These are phyloP conservation scores for Mactra quadrangularis DNA, from an alignment of 1,140 invertebrate genomes.

Conservation along the genomic window DNA sequence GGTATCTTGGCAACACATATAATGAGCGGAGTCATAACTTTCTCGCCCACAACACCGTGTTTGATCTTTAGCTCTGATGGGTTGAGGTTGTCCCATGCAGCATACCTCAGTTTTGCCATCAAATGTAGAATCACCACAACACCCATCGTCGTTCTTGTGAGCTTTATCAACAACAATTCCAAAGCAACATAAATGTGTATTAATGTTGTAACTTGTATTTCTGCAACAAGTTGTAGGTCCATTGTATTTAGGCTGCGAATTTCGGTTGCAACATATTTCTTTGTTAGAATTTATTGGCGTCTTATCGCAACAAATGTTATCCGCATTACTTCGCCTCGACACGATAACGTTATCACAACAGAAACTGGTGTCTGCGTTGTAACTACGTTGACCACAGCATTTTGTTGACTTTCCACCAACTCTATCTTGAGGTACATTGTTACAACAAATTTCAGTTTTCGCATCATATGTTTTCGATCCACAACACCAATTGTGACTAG, in stretches of 20 bases:
- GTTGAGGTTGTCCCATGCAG: slow-evolving; percentile 34
- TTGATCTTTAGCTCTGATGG: not conserved
- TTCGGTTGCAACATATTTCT: slow-evolving; percentile 25
- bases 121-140: slow-evolving; percentile 39
- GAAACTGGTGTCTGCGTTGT: slow-evolving; percentile 1
- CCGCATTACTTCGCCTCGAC: not conserved
- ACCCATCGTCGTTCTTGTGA: slow-evolving; percentile 6
- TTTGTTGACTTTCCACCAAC: slow-evolving; percentile 3
- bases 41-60: slow-evolving; percentile 23
- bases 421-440: slow-evolving; percentile 10
- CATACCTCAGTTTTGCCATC: slow-evolving; percentile 20
- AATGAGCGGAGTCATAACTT: slow-evolving; percentile 24
- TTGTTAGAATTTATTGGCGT: not conserved
- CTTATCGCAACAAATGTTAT: slow-evolving; percentile 19
- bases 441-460: slow-evolving; percentile 22
- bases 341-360: slow-evolving; percentile 24
- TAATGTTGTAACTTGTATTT: slow-evolving; percentile 21
- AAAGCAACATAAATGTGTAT: slow-evolving; percentile 26
- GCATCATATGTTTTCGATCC: slow-evolving; percentile 17
- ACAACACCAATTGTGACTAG: slow-evolving; percentile 25
- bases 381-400: slow-evolving; percentile 30
- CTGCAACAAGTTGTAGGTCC: slow-evolving; percentile 40
- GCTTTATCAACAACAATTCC: slow-evolving; percentile 6
- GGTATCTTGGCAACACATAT: slow-evolving; percentile 25
- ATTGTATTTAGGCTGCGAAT: slow-evolving; percentile 13